Conservation (phyloP, 2,113 vertebrate genomes). For the Pelobates fuscus region DNA sequence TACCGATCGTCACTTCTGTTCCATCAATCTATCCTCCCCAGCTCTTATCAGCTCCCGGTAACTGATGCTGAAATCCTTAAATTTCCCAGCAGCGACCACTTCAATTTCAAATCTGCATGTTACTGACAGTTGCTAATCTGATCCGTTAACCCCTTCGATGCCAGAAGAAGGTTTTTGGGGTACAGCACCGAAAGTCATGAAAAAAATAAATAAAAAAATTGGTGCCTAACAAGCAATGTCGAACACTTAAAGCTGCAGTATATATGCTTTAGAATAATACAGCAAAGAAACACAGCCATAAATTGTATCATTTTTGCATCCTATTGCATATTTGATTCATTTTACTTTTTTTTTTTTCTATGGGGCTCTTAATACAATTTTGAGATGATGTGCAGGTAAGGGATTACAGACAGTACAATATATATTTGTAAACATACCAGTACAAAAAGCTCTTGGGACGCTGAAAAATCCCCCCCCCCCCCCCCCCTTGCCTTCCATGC, state of each 20-base stretch:
- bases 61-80: background rate
- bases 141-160: background rate
- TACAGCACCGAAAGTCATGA: no score
- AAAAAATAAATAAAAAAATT: no score
- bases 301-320: background rate
- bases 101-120: no score
- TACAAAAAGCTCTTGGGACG: background rate
- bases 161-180: no score
- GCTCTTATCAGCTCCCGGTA: background rate
- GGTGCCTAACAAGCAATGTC: no score
- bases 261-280: background rate
- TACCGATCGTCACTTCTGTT: background rate
- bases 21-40: background rate
- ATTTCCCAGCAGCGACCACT: background rate
- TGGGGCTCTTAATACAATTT: no score
- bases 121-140: background rate
- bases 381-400: no score
- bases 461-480: slow-evolving; percentile 37
- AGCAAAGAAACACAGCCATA: background rate
- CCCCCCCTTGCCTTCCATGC: slow-evolving; percentile 1
- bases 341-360: no score
- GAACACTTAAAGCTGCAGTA: background rate
- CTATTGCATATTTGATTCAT: no score
- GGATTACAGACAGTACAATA: no score
- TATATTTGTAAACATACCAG: no score